These are phyloP conservation scores for Takifugu rubripes DNA, from an alignment of 2,797 vertebrate species.

Conservation along the genomic window DNA sequence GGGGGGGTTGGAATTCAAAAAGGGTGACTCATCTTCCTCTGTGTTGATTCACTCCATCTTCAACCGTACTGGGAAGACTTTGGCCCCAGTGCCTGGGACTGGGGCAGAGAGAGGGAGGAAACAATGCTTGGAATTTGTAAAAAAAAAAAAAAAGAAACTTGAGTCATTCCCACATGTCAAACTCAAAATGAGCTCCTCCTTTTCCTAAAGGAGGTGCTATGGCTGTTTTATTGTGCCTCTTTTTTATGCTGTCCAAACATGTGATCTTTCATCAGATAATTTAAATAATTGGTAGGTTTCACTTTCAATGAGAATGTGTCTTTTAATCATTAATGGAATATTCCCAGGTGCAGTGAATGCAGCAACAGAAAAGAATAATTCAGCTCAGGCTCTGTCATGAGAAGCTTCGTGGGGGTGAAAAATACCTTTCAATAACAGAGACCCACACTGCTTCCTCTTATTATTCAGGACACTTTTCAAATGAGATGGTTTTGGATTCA, in stretches of 20 bases:
- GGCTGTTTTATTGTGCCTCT: constrained; percentile 8
- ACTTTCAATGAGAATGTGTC: neutral
- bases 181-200: constrained; percentile 38
- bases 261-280: too few relatives aligned
- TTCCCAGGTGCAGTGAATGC: constrained; percentile 23
- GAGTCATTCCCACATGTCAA: constrained; percentile 70
- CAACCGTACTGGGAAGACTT: constrained; percentile 49
- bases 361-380: constrained; percentile 45
- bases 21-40: constrained; percentile 42
- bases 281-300: neutral
- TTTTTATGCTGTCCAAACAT: too few relatives aligned
- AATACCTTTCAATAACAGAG: constrained; percentile 29
- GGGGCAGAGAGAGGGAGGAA: constrained; percentile 41
- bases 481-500: too few relatives aligned
- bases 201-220: constrained; percentile 23
- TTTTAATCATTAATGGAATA: neutral
- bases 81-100: constrained; percentile 37
- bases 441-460: neutral
- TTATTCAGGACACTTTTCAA: too few relatives aligned
- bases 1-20: constrained; percentile 12
- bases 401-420: constrained; percentile 20
- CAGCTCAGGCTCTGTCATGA: constrained; percentile 33
- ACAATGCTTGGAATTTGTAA: constrained; percentile 73
- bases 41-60: constrained; percentile 35
- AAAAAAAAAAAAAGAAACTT: constrained; percentile 31